Conservation (phyloP, 2,113 vertebrate genomes). For the Brienomyrus brachyistius region DNA sequence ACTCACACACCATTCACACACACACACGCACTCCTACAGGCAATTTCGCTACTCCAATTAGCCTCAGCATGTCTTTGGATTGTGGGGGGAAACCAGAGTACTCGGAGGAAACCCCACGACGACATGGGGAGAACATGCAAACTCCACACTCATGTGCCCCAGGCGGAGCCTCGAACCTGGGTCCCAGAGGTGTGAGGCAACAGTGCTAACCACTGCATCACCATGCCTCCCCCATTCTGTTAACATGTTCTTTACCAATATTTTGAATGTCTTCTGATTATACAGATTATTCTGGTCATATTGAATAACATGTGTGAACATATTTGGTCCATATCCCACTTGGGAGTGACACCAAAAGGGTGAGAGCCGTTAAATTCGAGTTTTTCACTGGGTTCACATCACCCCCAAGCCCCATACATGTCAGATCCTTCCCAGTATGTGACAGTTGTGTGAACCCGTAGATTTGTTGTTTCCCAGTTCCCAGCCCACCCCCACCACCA, state of each 20-base stretch:
- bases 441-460: not conserved
- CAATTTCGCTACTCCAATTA: too few relatives aligned
- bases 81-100: too few relatives aligned
- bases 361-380: not conserved
- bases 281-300: not conserved
- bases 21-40: too few relatives aligned
- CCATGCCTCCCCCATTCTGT: too few relatives aligned
- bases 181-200: too few relatives aligned
- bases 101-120: too few relatives aligned
- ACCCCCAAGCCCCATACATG: not conserved
- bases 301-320: not conserved
- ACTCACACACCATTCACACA: too few relatives aligned
- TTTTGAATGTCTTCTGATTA: not conserved
- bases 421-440: not conserved
- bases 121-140: too few relatives aligned
- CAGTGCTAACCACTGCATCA: too few relatives aligned
- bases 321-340: not conserved
- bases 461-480: not conserved
- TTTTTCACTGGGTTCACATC: not conserved
- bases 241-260: not conserved
- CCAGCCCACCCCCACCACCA: not conserved
- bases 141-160: too few relatives aligned
- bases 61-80: too few relatives aligned
- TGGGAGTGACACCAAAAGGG: not conserved
- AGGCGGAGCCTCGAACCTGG: too few relatives aligned